Evolutionary conservation across 1,140 invertebrate species (phyloP), one percentile per base, ranked within the genome.

Genomic region (Dryas iulia): DNA sequence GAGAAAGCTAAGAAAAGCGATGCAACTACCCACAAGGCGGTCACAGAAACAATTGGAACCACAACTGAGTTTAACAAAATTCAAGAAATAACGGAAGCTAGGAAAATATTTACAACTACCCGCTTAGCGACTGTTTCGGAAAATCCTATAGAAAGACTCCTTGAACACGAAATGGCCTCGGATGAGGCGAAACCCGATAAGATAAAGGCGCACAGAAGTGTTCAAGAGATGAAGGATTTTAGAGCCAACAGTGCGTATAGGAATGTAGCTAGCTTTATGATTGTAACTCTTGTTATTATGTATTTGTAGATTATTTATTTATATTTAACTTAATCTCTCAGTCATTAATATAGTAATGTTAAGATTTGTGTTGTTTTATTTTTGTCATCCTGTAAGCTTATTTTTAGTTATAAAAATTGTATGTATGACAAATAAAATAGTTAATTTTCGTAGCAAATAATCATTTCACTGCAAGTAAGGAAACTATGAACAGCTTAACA

Each of bases 281-380:
- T 85, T 61, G 14, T 78, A 58, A 59, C 69, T 39, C 62, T 84
- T 59, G 72, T 54, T 77, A 69, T 81, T 74, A 81, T 62, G 64
- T 76, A 75, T 72, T 74, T 73, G 72, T 79, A 59, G 78, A 69
- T 76, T 70, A 76, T 52, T 66, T 68, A 52, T 59, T 72, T 66
- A 52, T 59, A 67, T 58, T 64, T 61, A 61, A 74, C 73, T 79
- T 70, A 80, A 76, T 79, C 77, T 83, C 77, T 82, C 87, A 89
- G 87, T 89, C 87, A 89, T 84, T 89, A 88, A 84, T 82, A 78
- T 88, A 88, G 81, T 72, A 69, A 66, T 79, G 79, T 74, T 79
- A 81, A 72, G 68, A 69, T 74, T 66, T 67, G 59, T 21, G 14
- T 61, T 69, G 64, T 58, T 53, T 79, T 63, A 21, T 53, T 77